Evolutionary conservation across 2,113 vertebrate genomes (phyloP).

Genomic region (Variabilichromis moorii): DNA sequence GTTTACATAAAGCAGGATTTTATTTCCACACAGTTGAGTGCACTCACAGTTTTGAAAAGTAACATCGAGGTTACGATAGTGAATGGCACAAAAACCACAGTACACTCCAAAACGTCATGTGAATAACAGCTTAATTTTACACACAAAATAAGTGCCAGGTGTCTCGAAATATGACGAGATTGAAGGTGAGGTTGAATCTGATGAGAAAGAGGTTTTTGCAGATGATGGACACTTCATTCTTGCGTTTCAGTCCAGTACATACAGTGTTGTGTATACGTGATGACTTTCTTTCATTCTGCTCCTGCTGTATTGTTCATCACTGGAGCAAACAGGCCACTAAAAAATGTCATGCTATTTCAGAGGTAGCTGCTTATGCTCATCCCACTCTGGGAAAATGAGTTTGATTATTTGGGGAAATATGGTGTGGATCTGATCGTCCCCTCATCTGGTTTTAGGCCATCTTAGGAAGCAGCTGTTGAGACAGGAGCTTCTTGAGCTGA

Average conservation of each 20-base stretch:
- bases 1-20: not conserved
- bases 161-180: not conserved
- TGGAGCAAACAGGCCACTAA: not conserved
- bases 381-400: not conserved
- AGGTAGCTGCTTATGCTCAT: not conserved
- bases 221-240: not conserved
- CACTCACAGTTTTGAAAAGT: not conserved
- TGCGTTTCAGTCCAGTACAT: not conserved
- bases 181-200: not conserved
- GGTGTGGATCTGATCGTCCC: not conserved
- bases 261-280: fast-evolving
- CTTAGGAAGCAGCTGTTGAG: slow-evolving; percentile 70
- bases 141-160: not conserved
- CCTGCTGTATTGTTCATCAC: not conserved
- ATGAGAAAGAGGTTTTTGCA: not conserved
- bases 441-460: not conserved
- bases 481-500: slow-evolving; percentile 76
- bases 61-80: not conserved
- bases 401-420: not conserved
- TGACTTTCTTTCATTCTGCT: not conserved
- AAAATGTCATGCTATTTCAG: not conserved
- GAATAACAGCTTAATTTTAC: not conserved
- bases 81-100: not conserved
- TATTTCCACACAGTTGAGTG: not conserved
- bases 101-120: not conserved